These are phyloP conservation scores for Yoshiicerus persimilis DNA, from an alignment of 1,140 invertebrate species.

Conservation along the genomic window DNA sequence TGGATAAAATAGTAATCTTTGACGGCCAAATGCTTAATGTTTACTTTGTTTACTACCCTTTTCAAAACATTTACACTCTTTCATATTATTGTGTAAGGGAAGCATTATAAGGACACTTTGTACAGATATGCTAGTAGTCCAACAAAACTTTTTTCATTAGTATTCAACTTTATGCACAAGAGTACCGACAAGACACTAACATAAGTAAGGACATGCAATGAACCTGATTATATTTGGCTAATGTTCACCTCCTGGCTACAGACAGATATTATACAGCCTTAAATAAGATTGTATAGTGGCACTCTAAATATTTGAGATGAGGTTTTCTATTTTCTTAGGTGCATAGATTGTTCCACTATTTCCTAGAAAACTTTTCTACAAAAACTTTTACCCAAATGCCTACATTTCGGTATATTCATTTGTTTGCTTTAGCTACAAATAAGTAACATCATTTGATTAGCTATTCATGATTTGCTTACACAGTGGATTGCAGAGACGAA, in stretches of 20 bases:
- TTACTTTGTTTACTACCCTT: neutral
- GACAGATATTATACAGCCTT: too few species aligned
- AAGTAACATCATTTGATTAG: neutral
- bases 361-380: neutral
- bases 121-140: neutral
- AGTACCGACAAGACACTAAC: too few species aligned
- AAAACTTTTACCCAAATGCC: neutral
- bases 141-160: too few species aligned
- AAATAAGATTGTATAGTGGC: too few species aligned
- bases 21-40: slow-evolving; percentile 24
- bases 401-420: neutral
- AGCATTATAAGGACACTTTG: too few species aligned
- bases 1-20: slow-evolving; percentile 42
- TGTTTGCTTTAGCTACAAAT: neutral
- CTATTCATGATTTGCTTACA: neutral
- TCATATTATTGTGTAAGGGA: neutral
- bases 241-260: too few species aligned
- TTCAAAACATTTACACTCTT: slow-evolving; percentile 40
- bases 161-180: too few species aligned
- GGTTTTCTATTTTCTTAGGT: neutral
- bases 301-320: too few species aligned
- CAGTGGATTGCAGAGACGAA: neutral
- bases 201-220: too few species aligned
- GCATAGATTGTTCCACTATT: too few species aligned
- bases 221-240: too few species aligned